Evolutionary conservation across 2,797 vertebrate genomes (phyloP), one percentile per base, ranked within the genome.

Genomic region (Mastacembelus armatus): DNA sequence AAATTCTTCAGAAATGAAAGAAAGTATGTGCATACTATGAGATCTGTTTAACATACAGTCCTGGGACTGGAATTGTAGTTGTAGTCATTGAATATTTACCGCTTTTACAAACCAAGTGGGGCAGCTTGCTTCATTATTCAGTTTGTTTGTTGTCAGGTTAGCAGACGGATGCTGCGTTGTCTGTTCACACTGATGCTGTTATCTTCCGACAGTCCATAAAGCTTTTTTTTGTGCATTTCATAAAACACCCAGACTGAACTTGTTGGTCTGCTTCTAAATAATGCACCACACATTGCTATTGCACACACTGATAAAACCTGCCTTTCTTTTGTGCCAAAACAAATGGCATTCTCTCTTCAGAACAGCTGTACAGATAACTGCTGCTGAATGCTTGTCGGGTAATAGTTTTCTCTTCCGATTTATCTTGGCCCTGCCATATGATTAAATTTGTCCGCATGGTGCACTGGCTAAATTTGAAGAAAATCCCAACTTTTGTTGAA

Each of bases 41-140:
- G 71, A 66, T 49, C 80, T 76, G 64, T 81, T 87, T 86, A 87
- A 82, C 74, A 86, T 86, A 55, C 77, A 77, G 78, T 84, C 71
- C 22, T 77, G 86, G 86, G 88, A 89, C 83, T 78, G 66, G 72
- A 74, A 71, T 84, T 85, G 80, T 84, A 78, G 76, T 84, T 74
- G 65, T 83, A 85, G 74, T 87, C 73, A 84, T 71, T 86, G 86
- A 90, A 88, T 85, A 90, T 91, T 91, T 88, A 90, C 79, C 83
- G 66, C 76, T 80, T 85, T 81, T 83, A 70, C 81, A 74, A 83
- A 85, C 66, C 79, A 79, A 84, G 62, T 81, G 72, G 80, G 79
- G 59, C 68, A 84, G 3, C 8, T 77, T 49, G 75, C 81, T 84
- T 83, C 82, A 91, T 91, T 93, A 88, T 89, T 87, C 69, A 87